These are phyloP conservation scores for Procambarus virginalis DNA, from an alignment of 1,140 invertebrate species.

Conservation along the genomic window DNA sequence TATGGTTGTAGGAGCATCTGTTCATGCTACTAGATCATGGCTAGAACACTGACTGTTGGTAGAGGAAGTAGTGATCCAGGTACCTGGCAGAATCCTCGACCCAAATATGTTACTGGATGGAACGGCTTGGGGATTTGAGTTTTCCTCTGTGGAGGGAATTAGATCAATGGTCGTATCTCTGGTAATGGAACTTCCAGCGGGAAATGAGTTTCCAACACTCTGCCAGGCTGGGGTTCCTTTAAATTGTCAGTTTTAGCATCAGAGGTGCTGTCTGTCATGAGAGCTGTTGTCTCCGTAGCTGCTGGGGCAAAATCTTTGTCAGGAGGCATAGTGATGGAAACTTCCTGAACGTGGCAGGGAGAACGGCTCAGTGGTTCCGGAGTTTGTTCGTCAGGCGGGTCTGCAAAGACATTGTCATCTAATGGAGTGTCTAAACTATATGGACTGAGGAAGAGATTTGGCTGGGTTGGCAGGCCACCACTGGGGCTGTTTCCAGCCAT, in stretches of 20 bases:
- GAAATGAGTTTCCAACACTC: conserved; percentile 49
- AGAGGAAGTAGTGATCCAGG: background rate
- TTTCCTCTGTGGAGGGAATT: background rate
- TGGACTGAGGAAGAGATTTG: conserved; percentile 43
- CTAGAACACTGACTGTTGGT: background rate
- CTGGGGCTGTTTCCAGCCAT: conserved; percentile 2
- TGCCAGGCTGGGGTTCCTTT: background rate
- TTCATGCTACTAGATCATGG: too few species aligned
- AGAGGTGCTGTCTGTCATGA: background rate
- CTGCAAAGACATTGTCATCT: conserved; percentile 49
- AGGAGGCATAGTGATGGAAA: background rate
- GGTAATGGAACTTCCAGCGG: conserved; percentile 27
- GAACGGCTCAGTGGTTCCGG: conserved; percentile 3
- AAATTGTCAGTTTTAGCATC: background rate
- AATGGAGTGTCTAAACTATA: conserved; percentile 21
- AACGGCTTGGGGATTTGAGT: background rate
- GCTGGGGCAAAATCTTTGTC: background rate
- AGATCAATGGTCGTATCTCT: conserved; percentile 31
- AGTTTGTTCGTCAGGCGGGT: conserved; percentile 11
- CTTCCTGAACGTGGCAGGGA: background rate
- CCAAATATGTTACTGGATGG: background rate
- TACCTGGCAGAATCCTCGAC: background rate
- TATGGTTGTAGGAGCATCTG: too few species aligned
- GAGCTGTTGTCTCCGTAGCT: conserved; percentile 21
- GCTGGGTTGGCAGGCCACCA: conserved; percentile 16